A percentile compares a stretch with the other conserved stretches of the same genome.
phyloP scores from a whole-genome alignment of 2,888 invertebrate species.

The Caenorhabditis sp. region DNA sequence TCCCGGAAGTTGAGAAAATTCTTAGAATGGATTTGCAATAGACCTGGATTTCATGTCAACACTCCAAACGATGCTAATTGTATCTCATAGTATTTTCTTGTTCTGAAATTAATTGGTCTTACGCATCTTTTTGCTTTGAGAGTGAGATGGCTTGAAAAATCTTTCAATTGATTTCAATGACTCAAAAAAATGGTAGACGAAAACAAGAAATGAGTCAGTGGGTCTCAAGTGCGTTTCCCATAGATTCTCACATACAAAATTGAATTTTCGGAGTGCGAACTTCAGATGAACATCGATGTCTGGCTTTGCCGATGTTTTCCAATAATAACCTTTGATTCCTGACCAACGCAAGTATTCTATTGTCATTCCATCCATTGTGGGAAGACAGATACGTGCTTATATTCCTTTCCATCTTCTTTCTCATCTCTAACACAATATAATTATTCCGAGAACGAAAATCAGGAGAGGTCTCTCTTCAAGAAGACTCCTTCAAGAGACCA shows the following conservation, averaged over 20 bases:
- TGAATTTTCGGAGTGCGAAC: background rate
- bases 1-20: slow-evolving; percentile 9
- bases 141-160: background rate
- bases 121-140: no score
- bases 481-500: slow-evolving; percentile 10
- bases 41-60: background rate
- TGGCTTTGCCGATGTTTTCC: no score
- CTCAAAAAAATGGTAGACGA: slow-evolving; percentile 13
- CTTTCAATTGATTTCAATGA: background rate
- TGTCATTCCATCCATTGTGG: slow-evolving; percentile 26
- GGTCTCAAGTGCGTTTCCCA: slow-evolving; percentile 8
- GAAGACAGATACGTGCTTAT: background rate
- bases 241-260: slow-evolving; percentile 1
- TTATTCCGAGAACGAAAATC: slow-evolving; percentile 27
- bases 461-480: background rate
- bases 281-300: slow-evolving; percentile 3
- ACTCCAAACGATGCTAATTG: slow-evolving; percentile 4
- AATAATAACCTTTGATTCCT: slow-evolving; percentile 5
- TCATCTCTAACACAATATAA: slow-evolving; percentile 28
- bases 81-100: no score
- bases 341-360: slow-evolving; percentile 1
- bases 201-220: slow-evolving; percentile 15
- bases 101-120: no score
- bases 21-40: background rate
- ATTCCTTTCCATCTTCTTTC: background rate